Evolutionary conservation across 2,888 invertebrate species (phyloP).

Genomic region (Hypolimnas misippus): DNA sequence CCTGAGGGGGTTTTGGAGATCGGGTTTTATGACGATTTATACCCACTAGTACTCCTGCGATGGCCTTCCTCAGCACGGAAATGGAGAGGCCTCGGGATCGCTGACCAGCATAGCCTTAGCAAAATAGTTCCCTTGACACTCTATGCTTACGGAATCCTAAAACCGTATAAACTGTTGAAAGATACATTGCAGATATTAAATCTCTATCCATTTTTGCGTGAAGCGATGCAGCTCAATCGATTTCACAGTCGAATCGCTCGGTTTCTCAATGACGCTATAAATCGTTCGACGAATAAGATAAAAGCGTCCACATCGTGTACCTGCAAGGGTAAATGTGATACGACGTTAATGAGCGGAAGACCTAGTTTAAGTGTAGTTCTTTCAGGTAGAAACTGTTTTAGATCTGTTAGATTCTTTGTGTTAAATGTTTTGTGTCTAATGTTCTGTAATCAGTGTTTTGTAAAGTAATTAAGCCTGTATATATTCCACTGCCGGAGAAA

Average conservation of each 20-base stretch:
- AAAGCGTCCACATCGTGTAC: slow-evolving; percentile 15
- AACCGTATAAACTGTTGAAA: slow-evolving; percentile 16
- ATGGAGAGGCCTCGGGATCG: no score
- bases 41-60: no score
- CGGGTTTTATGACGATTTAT: no score
- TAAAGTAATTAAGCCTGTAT: neutral
- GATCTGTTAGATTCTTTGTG: neutral
- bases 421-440: neutral
- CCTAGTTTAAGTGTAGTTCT: neutral
- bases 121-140: no score
- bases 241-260: slow-evolving; percentile 38
- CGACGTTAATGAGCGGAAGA: slow-evolving; percentile 8
- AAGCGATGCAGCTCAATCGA: slow-evolving; percentile 36
- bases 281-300: slow-evolving; percentile 18
- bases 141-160: neutral
- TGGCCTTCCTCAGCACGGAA: no score
- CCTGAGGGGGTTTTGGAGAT: no score
- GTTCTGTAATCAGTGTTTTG: neutral
- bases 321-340: neutral
- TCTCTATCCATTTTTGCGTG: slow-evolving; percentile 35
- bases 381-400: slow-evolving; percentile 3
- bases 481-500: no score
- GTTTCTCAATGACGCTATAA: slow-evolving; percentile 15
- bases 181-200: slow-evolving; percentile 33
- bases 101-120: no score